A percentile compares a stretch with the other conserved stretches of the same genome.
Conservation (phyloP, 2,113 vertebrate genomes). For the Otocyon megalotis region DNA sequence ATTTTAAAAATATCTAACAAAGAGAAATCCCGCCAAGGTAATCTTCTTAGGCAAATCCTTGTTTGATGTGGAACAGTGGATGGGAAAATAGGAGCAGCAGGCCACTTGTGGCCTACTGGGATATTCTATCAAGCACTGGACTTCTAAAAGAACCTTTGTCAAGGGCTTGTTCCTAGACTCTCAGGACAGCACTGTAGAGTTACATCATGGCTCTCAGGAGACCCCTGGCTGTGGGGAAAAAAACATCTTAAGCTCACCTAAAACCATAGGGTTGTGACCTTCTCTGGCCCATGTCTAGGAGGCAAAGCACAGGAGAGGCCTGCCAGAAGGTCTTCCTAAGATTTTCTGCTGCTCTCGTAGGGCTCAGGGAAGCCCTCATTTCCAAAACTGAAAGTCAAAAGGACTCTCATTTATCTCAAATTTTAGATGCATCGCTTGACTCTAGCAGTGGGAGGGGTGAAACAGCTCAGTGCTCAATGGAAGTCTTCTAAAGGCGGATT, state of each 20-base stretch:
- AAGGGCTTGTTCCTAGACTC: neutral
- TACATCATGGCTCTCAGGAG: neutral
- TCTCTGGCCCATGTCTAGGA: neutral
- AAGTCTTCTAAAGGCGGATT: neutral
- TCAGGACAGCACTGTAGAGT: neutral
- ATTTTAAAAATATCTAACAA: slow-evolving; percentile 67
- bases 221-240: neutral
- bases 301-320: neutral
- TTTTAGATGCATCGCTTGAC: neutral
- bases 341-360: neutral
- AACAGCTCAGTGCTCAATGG: neutral
- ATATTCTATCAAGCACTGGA: neutral
- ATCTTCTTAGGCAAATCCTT: slow-evolving; percentile 72
- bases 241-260: neutral
- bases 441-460: neutral
- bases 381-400: neutral
- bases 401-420: neutral
- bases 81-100: slow-evolving; percentile 35
- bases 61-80: slow-evolving; percentile 39
- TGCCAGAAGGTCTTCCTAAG: neutral
- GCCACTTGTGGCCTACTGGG: neutral
- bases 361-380: neutral
- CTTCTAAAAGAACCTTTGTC: neutral
- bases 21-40: slow-evolving; percentile 62
- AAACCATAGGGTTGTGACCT: neutral